Evolutionary conservation across 1,140 invertebrate species (phyloP), one percentile per base, ranked within the genome.

Genomic region (Helicorthomorpha holstii): DNA sequence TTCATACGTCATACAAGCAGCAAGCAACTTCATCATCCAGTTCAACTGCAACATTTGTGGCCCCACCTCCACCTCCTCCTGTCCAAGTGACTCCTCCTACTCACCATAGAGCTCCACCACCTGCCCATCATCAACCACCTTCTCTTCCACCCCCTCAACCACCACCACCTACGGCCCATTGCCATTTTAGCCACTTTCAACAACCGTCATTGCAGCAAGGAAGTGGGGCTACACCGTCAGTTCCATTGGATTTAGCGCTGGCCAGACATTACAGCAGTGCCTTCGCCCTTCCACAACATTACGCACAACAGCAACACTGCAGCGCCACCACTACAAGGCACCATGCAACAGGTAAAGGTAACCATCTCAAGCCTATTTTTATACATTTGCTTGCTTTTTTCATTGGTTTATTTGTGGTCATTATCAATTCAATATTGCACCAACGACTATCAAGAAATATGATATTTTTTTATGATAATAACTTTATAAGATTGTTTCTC

Each of bases 281-380:
- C 52, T 55, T 59, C 48, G 50, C 52, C 34, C 57, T 58, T 12
- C 57, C 58, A 34, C 29, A 34, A 34, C 29, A 34, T 34, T 34
- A 34, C 16, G 29, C 29, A 34, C 29, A 7, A 34, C 29, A 7
- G 29, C 7, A 34, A 7, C 29, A 7, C 29, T 7, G 16, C 16
- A 16, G 29, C 29, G 29, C 29, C 29, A 34, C 29, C 29, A 34
- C 29, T 16, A 34, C 29, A 7, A 34, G n/a, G n/a, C n/a, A n/a
- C n/a, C n/a, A n/a, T n/a, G n/a, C n/a, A n/a, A n/a, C n/a, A n/a
- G n/a, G n/a, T n/a, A n/a, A n/a, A n/a, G n/a, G n/a, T n/a, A n/a
- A n/a, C n/a, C n/a, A n/a, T n/a, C n/a, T n/a, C n/a, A n/a, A n/a
- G n/a, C n/a, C n/a, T n/a, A n/a, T n/a, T n/a, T n/a, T n/a, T n/a